Conservation (phyloP, 2,888 invertebrate genomes). For the Eulithis prunata region DNA sequence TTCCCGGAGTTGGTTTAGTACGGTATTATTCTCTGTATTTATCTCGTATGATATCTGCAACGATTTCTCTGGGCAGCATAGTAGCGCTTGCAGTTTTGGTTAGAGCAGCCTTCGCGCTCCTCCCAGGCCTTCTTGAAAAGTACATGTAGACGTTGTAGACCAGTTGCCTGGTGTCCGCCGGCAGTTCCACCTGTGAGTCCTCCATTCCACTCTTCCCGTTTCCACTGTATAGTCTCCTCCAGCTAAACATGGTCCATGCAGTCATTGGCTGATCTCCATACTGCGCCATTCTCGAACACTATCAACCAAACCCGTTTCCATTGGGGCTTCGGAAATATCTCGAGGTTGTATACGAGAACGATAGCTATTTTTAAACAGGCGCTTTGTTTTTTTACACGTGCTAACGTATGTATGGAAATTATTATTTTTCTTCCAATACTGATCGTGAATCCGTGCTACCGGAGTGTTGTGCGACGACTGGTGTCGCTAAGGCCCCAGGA, state of each 20-base stretch:
- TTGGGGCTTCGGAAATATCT: slow-evolving; percentile 37
- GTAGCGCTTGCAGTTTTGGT: slow-evolving; percentile 77
- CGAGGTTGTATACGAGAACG: slow-evolving; percentile 34
- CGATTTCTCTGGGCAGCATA: slow-evolving; percentile 76
- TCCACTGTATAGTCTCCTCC: slow-evolving; percentile 75
- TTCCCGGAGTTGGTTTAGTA: not conserved
- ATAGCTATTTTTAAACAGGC: slow-evolving; percentile 34
- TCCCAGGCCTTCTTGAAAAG: slow-evolving; percentile 73
- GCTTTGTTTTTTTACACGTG: slow-evolving; percentile 31
- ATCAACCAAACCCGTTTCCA: slow-evolving; percentile 31
- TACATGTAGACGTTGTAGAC: slow-evolving; percentile 80
- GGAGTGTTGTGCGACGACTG: slow-evolving; percentile 67
- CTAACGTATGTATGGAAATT: slow-evolving; percentile 28
- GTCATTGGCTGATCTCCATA: slow-evolving; percentile 82
- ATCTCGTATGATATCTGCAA: slow-evolving; percentile 76
- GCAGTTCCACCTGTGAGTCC: slow-evolving; percentile 67
- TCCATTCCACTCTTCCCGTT: slow-evolving; percentile 63
- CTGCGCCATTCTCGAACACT: slow-evolving; percentile 71
- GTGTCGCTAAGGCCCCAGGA: slow-evolving; percentile 54
- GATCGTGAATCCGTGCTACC: slow-evolving; percentile 63
- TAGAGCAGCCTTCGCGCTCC: slow-evolving; percentile 70
- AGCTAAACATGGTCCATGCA: slow-evolving; percentile 82
- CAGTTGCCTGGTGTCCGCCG: slow-evolving; percentile 76
- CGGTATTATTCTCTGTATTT: slow-evolving; percentile 56
- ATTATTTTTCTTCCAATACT: slow-evolving; percentile 39